A percentile compares a stretch with the other conserved stretches of the same genome.
Evolutionary conservation across 2,113 vertebrate genomes (phyloP).

Genomic region (Enhydra lutris): DNA sequence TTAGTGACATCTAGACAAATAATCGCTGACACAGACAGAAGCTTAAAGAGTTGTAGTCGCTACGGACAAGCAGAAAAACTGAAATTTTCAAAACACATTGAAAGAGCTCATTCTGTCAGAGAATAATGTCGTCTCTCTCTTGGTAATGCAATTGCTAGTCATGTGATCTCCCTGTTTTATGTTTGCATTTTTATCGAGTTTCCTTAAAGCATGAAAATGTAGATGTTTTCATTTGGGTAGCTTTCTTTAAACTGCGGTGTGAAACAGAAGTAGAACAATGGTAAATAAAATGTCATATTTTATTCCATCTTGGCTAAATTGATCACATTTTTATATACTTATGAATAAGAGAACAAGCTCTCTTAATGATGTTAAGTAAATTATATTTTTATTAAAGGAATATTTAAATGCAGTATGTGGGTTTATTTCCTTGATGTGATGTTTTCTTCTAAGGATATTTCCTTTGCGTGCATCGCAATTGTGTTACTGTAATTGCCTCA

Average conservation of each 20-base stretch:
- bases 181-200: background rate
- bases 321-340: background rate
- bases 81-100: background rate
- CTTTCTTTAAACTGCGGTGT: background rate
- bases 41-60: background rate
- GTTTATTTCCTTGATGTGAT: background rate
- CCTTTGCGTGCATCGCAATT: background rate
- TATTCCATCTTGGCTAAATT: background rate
- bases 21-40: background rate
- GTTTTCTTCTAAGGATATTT: conserved; percentile 22
- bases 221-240: background rate
- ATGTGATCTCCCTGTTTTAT: background rate
- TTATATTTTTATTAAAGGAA: conserved; percentile 11
- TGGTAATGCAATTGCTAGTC: background rate
- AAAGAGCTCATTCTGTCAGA: background rate
- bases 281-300: background rate
- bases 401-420: background rate
- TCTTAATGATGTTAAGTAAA: conserved; percentile 30
- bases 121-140: background rate
- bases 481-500: background rate
- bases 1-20: background rate
- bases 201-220: background rate
- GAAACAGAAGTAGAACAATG: background rate
- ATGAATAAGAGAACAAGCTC: background rate
- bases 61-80: background rate